These are phyloP conservation scores for Alethe castanea DNA, from an alignment of 2,113 vertebrate species.

Conservation along the genomic window DNA sequence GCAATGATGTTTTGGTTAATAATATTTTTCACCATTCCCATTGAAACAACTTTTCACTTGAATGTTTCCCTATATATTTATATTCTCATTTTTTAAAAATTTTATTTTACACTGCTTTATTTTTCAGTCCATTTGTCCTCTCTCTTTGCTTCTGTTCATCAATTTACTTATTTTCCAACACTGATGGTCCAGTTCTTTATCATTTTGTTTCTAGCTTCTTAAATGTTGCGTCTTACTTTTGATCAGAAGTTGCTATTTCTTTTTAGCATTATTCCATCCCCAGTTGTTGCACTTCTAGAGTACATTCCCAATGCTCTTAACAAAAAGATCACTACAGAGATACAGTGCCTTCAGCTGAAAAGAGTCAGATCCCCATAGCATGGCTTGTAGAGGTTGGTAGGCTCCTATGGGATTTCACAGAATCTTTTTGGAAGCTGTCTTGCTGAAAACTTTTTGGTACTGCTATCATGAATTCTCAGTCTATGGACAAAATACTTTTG, in stretches of 20 bases:
- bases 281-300: constrained; percentile 63
- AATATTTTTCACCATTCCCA: not conserved
- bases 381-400: constrained; percentile 55
- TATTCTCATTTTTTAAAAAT: not conserved
- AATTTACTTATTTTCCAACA: constrained; percentile 52
- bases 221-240: constrained; percentile 50
- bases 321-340: constrained; percentile 75
- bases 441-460: constrained; percentile 41
- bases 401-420: constrained; percentile 59
- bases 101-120: constrained; percentile 14
- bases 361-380: constrained; percentile 56
- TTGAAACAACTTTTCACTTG: not conserved
- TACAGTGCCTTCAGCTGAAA: constrained; percentile 65
- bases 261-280: constrained; percentile 68
- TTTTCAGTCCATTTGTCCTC: constrained; percentile 7
- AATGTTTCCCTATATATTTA: constrained; percentile 16
- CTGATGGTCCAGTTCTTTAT: constrained; percentile 52
- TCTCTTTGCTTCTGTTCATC: constrained; percentile 24
- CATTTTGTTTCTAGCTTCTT: constrained; percentile 41
- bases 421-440: constrained; percentile 64
- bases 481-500: constrained; percentile 43
- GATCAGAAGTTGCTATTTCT: constrained; percentile 64
- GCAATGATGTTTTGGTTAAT: not conserved
- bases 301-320: constrained; percentile 70
- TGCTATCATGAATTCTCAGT: constrained; percentile 45